Conservation (phyloP, 2,113 vertebrate species). For the Sardina pilchardus region DNA sequence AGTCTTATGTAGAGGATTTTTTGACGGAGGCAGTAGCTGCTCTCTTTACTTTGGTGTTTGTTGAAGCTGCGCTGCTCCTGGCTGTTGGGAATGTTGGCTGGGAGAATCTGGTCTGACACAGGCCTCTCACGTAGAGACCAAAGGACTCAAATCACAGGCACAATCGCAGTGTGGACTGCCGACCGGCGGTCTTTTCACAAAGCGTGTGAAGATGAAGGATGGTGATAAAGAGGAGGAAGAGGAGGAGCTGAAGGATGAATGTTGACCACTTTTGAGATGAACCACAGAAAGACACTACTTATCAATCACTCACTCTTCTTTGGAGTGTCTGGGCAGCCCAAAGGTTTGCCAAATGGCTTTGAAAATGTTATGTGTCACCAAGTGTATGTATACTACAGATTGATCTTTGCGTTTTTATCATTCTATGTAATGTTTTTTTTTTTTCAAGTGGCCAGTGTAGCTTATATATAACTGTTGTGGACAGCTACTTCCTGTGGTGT, state of each 20-base stretch:
- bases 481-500: background rate
- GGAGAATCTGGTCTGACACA: background rate
- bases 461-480: constrained; percentile 20
- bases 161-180: background rate
- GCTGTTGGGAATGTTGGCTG: background rate
- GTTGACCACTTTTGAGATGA: constrained; percentile 19
- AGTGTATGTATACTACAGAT: constrained; percentile 14
- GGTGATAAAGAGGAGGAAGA: background rate
- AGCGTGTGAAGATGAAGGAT: background rate
- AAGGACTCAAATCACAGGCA: constrained; percentile 4
- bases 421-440: constrained; percentile 42
- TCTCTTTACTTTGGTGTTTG: background rate
- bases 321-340: background rate
- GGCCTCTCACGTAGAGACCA: background rate
- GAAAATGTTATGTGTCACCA: constrained; percentile 43
- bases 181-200: background rate
- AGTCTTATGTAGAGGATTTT: background rate
- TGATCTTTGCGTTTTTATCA: constrained; percentile 13
- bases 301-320: background rate
- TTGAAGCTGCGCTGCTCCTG: background rate
- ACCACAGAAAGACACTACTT: constrained; percentile 13
- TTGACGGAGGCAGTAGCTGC: constrained; percentile 3
- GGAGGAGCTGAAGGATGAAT: background rate
- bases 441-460: constrained; percentile 43
- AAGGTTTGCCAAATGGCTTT: constrained; percentile 1